A percentile compares a stretch with the other conserved stretches of the same genome.
These are phyloP conservation scores for Calephelis nemesis DNA, from an alignment of 1,140 invertebrate genomes.

Conservation along the genomic window DNA sequence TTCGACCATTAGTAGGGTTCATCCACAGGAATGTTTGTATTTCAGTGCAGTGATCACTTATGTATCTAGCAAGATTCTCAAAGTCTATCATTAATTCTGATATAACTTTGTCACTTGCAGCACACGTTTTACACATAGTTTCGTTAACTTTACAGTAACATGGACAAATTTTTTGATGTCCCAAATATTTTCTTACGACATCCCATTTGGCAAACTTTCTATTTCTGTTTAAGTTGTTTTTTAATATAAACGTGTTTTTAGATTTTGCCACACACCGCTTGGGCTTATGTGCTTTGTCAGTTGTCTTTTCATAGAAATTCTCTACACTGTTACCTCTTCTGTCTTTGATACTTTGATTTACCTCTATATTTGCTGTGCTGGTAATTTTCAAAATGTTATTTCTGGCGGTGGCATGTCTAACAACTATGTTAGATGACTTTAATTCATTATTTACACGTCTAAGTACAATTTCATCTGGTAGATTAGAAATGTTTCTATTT, in stretches of 20 bases:
- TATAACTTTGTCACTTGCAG: constrained; percentile 55
- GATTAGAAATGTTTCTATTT: constrained; percentile 25
- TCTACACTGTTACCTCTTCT: not conserved
- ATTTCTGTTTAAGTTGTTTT: not conserved
- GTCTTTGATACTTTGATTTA: too few relatives aligned
- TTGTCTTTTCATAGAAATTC: not conserved
- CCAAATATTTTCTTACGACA: constrained; percentile 47
- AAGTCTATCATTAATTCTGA: constrained; percentile 60
- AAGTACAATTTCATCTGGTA: constrained; percentile 32
- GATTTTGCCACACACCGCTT: not conserved
- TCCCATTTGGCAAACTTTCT: constrained; percentile 39
- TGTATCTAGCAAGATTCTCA: constrained; percentile 55
- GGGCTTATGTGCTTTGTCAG: not conserved
- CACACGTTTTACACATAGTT: constrained; percentile 54
- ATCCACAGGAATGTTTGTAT: constrained; percentile 65
- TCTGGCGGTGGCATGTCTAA: not conserved
- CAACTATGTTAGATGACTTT: not conserved
- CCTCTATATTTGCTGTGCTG: not conserved
- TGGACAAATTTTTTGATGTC: constrained; percentile 48
- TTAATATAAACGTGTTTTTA: not conserved
- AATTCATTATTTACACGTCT: constrained; percentile 5
- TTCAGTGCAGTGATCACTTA: constrained; percentile 65
- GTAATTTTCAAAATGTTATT: not conserved
- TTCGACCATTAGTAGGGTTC: constrained; percentile 60
- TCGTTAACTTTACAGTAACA: constrained; percentile 52